Evolutionary conservation across 2,888 invertebrate species (phyloP).

Genomic region (Hydriomena furcata): DNA sequence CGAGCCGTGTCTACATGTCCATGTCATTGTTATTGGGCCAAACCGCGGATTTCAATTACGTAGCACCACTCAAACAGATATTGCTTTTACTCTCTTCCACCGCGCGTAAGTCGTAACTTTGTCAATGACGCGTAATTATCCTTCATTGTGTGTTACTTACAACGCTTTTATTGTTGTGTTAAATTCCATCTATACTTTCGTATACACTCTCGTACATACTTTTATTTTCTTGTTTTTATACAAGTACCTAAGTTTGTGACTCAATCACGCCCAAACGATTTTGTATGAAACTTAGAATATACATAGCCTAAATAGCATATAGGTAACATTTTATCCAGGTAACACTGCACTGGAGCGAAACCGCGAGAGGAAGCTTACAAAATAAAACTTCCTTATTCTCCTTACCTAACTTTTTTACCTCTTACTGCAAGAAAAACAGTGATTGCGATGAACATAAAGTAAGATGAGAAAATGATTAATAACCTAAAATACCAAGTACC

Average conservation of each 20-base stretch:
- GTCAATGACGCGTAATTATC: slow-evolving; percentile 53
- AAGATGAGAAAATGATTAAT: too few species aligned
- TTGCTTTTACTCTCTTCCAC: slow-evolving; percentile 49
- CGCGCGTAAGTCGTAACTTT: slow-evolving; percentile 50
- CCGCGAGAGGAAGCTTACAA: too few species aligned
- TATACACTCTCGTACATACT: background rate
- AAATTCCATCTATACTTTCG: background rate
- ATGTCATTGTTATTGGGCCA: slow-evolving; percentile 59
- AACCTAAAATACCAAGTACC: too few species aligned
- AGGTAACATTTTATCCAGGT: too few species aligned
- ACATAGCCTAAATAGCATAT: too few species aligned
- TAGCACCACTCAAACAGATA: slow-evolving; percentile 48
- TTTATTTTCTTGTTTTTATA: background rate
- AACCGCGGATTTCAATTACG: slow-evolving; percentile 70
- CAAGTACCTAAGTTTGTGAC: too few species aligned
- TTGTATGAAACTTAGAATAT: background rate
- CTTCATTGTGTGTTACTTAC: slow-evolving; percentile 42
- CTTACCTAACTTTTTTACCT: too few species aligned
- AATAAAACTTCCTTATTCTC: too few species aligned
- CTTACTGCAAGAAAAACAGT: too few species aligned
- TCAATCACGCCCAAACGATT: too few species aligned
- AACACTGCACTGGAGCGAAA: too few species aligned
- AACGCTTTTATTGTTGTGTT: slow-evolving; percentile 30
- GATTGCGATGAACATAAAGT: too few species aligned
- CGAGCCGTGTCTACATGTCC: background rate